These are phyloP conservation scores for Chelonus insularis DNA, from an alignment of 1,140 invertebrate species.

Conservation along the genomic window DNA sequence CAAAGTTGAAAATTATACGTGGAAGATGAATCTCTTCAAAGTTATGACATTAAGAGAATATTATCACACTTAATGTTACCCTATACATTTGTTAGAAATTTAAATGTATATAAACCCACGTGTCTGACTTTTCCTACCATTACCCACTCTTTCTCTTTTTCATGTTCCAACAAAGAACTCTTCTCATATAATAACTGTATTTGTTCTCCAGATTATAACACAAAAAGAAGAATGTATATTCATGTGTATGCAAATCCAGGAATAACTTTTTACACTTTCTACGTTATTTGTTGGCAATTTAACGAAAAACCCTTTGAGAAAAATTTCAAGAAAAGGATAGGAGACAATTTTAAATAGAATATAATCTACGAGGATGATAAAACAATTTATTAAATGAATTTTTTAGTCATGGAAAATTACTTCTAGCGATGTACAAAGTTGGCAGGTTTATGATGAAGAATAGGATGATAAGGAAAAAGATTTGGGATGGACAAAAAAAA, in stretches of 20 bases:
- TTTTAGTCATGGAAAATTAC: too few relatives aligned
- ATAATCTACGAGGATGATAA: too few relatives aligned
- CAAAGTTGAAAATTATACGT: neutral
- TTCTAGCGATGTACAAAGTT: too few relatives aligned
- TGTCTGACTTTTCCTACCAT: neutral
- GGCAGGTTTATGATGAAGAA: too few relatives aligned
- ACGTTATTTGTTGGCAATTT: too few relatives aligned
- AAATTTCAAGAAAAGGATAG: too few relatives aligned
- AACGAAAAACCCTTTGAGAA: too few relatives aligned
- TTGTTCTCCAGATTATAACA: neutral
- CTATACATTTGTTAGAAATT: neutral
- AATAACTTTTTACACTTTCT: too few relatives aligned
- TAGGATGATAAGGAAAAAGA: too few relatives aligned
- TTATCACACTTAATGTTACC: neutral
- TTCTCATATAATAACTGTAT: neutral
- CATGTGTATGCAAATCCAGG: neutral
- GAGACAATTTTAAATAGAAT: too few relatives aligned
- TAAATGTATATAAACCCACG: neutral
- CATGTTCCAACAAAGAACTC: neutral
- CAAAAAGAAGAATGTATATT: neutral
- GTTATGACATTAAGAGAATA: too few relatives aligned
- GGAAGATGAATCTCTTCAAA: neutral
- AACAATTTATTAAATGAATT: too few relatives aligned
- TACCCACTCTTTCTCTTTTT: neutral
- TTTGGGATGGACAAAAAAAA: neutral